Evolutionary conservation across 2,797 vertebrate genomes (phyloP).

Genomic region (Glossophaga mutica): DNA sequence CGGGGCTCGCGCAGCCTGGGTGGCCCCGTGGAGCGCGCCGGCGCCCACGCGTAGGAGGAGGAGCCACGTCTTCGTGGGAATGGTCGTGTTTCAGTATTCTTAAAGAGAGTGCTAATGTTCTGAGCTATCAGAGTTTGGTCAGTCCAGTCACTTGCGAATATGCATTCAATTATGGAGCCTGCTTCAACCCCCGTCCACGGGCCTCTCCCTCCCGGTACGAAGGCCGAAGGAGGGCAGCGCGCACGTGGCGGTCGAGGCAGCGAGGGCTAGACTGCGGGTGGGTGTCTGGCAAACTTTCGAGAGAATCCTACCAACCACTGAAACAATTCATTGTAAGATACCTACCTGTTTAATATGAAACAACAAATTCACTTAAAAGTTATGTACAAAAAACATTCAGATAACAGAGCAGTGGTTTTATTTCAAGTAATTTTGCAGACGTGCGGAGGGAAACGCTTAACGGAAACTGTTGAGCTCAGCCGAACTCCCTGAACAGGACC

Average conservation of each 20-base stretch:
- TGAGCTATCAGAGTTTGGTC: neutral
- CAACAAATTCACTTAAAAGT: neutral
- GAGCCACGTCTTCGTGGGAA: neutral
- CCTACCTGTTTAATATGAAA: neutral
- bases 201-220: neutral
- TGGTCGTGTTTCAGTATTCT: slow-evolving; percentile 11
- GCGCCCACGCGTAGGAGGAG: neutral
- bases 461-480: neutral
- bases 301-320: slow-evolving; percentile 42
- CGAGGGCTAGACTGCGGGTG: neutral
- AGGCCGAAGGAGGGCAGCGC: neutral
- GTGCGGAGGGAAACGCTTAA: neutral
- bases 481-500: neutral
- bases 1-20: neutral
- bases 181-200: neutral
- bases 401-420: neutral
- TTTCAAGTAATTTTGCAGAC: neutral
- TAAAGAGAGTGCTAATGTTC: neutral
- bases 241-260: neutral
- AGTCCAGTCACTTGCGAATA: neutral
- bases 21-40: neutral
- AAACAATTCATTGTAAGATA: neutral
- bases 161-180: neutral
- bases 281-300: neutral
- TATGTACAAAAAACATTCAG: neutral